Conservation (phyloP, 2,797 vertebrate genomes). For the Onychomys leucogaster region DNA sequence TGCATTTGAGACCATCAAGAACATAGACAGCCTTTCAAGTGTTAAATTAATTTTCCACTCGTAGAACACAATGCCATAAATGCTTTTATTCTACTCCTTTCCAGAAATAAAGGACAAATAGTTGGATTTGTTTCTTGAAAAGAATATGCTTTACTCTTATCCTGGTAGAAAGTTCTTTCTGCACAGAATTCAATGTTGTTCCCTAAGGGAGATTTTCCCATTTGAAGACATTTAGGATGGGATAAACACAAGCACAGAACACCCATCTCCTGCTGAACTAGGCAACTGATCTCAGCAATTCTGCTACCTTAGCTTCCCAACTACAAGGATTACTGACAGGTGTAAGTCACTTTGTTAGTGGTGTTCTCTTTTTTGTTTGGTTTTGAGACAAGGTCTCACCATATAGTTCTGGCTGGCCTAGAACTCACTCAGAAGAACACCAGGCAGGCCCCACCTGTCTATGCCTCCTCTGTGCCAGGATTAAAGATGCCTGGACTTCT, state of each 20-base stretch:
- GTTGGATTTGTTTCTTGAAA: neutral
- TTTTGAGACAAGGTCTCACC: neutral
- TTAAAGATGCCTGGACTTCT: neutral
- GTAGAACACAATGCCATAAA: slow-evolving; percentile 29
- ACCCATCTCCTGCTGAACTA: too few relatives aligned
- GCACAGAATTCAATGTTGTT: neutral
- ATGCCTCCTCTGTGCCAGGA: neutral
- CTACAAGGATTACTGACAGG: neutral
- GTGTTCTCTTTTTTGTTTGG: too few relatives aligned
- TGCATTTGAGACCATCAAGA: slow-evolving; percentile 36
- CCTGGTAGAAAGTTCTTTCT: neutral
- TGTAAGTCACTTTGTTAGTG: neutral
- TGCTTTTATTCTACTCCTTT: neutral
- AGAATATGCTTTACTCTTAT: neutral
- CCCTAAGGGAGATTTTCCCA: neutral
- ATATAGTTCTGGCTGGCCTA: neutral
- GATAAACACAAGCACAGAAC: neutral
- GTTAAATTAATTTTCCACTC: neutral
- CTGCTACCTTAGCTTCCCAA: neutral
- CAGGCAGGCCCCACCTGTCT: neutral
- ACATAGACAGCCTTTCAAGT: slow-evolving; percentile 8
- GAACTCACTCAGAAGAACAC: neutral
- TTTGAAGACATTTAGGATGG: neutral
- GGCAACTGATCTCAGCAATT: neutral
- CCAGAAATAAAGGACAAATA: neutral